Conservation (phyloP, 1,140 invertebrate species). For the Drosophila santomea region DNA sequence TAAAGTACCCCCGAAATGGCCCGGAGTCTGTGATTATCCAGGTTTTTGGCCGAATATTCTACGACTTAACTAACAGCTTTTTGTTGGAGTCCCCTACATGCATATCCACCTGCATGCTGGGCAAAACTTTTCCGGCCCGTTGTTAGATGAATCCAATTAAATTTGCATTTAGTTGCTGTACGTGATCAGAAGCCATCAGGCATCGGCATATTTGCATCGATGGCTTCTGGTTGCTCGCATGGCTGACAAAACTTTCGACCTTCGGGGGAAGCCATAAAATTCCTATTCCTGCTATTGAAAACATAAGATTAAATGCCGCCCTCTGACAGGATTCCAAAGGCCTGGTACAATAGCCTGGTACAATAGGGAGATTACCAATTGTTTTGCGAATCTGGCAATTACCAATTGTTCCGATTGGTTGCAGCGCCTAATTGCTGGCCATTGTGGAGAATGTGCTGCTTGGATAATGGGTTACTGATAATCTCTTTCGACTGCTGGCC, state of each 20-base stretch:
- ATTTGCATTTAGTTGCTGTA: constrained; percentile 54
- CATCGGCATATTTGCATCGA: constrained; percentile 36
- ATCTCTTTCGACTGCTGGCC: neutral
- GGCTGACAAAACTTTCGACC: constrained; percentile 20
- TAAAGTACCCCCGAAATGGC: constrained; percentile 3
- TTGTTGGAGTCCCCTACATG: neutral
- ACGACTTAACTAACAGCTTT: constrained; percentile 14
- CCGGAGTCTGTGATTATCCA: constrained; percentile 10
- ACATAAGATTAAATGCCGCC: constrained; percentile 16
- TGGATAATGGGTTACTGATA: neutral
- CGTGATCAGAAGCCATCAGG: constrained; percentile 42
- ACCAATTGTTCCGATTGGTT: constrained; percentile 15
- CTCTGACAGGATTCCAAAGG: neutral
- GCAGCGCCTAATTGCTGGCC: constrained; percentile 22
- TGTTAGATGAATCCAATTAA: constrained; percentile 62
- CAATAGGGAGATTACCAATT: constrained; percentile 6
- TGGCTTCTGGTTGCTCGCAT: constrained; percentile 12
- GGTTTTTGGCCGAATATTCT: constrained; percentile 6
- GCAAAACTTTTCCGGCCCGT: constrained; percentile 35
- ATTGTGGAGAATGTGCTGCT: neutral
- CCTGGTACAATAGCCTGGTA: neutral
- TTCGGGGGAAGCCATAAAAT: constrained; percentile 30
- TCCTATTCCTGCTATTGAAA: constrained; percentile 11
- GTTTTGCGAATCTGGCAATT: constrained; percentile 17
- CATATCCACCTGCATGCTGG: constrained; percentile 8